Evolutionary conservation across 2,113 vertebrate species (phyloP).

Genomic region (Melanerpes formicivorus): DNA sequence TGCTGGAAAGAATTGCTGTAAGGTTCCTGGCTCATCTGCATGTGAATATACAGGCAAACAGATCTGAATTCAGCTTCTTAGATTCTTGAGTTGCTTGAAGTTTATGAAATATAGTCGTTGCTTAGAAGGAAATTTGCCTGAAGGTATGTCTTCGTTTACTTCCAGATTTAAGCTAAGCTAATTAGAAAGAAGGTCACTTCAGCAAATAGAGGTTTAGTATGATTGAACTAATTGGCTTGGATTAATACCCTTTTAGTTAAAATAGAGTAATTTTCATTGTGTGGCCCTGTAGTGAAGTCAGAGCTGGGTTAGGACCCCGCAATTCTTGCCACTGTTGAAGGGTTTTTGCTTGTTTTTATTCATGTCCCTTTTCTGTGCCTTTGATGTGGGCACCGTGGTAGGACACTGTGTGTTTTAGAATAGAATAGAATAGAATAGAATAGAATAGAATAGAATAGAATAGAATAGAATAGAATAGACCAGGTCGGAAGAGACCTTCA

Average conservation of each 20-base stretch:
- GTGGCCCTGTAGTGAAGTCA: background rate
- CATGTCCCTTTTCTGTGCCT: background rate
- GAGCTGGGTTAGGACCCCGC: background rate
- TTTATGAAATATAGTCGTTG: background rate
- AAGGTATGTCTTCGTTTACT: conserved; percentile 26
- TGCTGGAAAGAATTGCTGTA: background rate
- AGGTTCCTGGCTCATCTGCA: background rate
- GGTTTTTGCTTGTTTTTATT: background rate
- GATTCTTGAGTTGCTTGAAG: background rate
- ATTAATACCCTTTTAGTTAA: conserved; percentile 35
- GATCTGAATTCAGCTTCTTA: background rate
- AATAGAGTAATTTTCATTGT: background rate
- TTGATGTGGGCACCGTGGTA: background rate
- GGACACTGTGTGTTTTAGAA: background rate
- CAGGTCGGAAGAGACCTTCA: too few species aligned
- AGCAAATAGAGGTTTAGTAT: background rate
- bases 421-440: too few species aligned
- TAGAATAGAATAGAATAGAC: too few species aligned
- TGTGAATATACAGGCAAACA: background rate
- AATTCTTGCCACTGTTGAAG: background rate
- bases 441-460: too few species aligned
- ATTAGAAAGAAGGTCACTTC: background rate
- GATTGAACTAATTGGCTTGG: conserved; percentile 11
- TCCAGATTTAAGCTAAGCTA: background rate
- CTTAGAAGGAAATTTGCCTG: background rate